Base-by-base conservation (phyloP, 2,113 vertebrate genomes). In the Lasiurus borealis region DNA sequence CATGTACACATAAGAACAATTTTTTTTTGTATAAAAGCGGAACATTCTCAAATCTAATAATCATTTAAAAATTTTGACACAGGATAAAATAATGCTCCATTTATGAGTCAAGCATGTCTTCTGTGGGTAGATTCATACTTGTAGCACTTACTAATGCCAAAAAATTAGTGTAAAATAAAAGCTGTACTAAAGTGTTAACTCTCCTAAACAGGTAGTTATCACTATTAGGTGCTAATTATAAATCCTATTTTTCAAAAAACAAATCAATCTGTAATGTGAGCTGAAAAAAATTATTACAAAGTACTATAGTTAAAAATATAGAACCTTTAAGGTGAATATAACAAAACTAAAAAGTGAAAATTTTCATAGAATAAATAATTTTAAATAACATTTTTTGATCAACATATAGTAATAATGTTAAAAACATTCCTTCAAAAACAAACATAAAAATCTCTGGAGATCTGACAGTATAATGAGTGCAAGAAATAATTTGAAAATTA, bases 131-230 rank as follows among this genome's bases (percentile, higher is more conserved):
- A 93, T 59, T 81, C 72, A 82, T 40, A 91, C 4, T 68, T 80
- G 9, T 0, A 90, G 50, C 12, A 88, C 34, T 94, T 77, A 91
- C 5, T 19, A 86, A 82, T 73, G n/a, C 10, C 62, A 19, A 78
- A 90, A 84, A 80, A 72, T 81, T 25, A 80, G 2, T 64, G 3
- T 76, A 69, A 87, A 95, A 94, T 77, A 10, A 94, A 93, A 92
- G 62, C 16, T 46, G 5, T 75, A 40, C 16, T 64, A 9, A 76
- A 62, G 31, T 92, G 54, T 50, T 92, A 90, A 84, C 34, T 88
- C 64, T 82, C 69, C 50, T 57, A 78, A 89, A 78, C 6, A 87
- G 13, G 31, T 4, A 96, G n/a, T 34, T 77, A 78, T 77, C 27
- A 88, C 50, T 87, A 80, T 62, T 83, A 16, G 48, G 21, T 48